phyloP scores from a whole-genome alignment of 1,140 invertebrate species.

The Asobara japonica region DNA sequence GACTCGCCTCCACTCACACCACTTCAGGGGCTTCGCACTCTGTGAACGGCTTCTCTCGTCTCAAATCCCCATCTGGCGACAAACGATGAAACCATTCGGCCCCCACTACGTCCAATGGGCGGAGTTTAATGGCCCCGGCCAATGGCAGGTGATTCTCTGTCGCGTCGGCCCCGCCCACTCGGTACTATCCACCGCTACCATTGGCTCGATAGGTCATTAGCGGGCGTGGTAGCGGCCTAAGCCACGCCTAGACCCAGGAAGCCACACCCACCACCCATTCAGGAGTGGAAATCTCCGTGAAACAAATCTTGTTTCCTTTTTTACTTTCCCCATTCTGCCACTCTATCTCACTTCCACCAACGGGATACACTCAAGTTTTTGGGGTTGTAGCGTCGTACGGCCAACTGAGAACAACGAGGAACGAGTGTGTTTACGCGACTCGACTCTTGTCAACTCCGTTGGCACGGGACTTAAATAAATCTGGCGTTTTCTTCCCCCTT shows the following conservation, averaged over 20 bases:
- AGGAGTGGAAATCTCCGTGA: conserved; percentile 43
- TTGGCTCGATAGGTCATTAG: conserved; percentile 36
- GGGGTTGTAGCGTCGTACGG: conserved; percentile 37
- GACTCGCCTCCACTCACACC: conserved; percentile 65
- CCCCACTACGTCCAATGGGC: conserved; percentile 38
- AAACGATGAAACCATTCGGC: conserved; percentile 49
- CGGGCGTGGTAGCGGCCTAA: conserved; percentile 37
- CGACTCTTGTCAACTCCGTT: conserved; percentile 64
- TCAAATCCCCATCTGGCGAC: conserved; percentile 61
- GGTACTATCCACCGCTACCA: not conserved
- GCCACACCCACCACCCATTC: conserved; percentile 37
- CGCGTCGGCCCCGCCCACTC: conserved; percentile 26
- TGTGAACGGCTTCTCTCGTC: conserved; percentile 38
- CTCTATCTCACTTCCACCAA: conserved; percentile 35
- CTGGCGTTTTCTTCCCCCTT: conserved; percentile 48
- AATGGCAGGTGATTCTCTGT: not conserved
- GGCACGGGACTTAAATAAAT: conserved; percentile 64
- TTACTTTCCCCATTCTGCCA: conserved; percentile 32
- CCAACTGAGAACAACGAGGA: conserved; percentile 57
- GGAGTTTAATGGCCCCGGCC: not conserved
- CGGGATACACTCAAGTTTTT: conserved; percentile 25
- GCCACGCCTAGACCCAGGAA: conserved; percentile 34
- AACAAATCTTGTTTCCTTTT: conserved; percentile 39
- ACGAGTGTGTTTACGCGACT: conserved; percentile 67
- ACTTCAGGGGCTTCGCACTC: conserved; percentile 60